Evolutionary conservation across 2,888 invertebrate genomes (phyloP).

Genomic region (Drosophila mimetica): DNA sequence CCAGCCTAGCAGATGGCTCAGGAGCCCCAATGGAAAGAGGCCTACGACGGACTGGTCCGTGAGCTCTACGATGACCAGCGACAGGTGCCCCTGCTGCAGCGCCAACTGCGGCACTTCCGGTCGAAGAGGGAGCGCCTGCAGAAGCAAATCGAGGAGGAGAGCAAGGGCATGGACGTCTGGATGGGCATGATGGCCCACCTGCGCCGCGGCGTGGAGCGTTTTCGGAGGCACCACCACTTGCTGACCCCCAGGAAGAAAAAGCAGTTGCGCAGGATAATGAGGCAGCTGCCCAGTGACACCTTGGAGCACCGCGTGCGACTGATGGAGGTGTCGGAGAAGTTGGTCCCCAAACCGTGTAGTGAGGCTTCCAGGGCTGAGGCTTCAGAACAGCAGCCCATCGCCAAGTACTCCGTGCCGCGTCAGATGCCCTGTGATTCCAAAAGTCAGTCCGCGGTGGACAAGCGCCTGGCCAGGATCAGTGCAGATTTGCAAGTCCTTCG

Average conservation of each 20-base stretch:
- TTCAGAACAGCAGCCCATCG: not conserved
- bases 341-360: slow-evolving; percentile 4
- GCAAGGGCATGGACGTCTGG: slow-evolving; percentile 4
- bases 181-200: slow-evolving; percentile 2
- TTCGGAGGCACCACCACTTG: not conserved
- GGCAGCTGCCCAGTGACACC: slow-evolving; percentile 11
- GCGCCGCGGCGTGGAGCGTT: slow-evolving; percentile 1
- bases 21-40: slow-evolving; percentile 27
- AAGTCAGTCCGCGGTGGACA: not conserved
- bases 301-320: slow-evolving; percentile 35
- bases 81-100: slow-evolving; percentile 1
- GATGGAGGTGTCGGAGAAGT: slow-evolving; percentile 43
- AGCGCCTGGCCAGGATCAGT: slow-evolving; percentile 13
- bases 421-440: slow-evolving; percentile 2
- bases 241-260: not conserved
- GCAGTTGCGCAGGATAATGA: slow-evolving; percentile 3
- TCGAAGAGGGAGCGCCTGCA: slow-evolving; percentile 1
- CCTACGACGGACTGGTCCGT: slow-evolving; percentile 1
- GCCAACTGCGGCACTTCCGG: slow-evolving; percentile 16
- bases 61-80: slow-evolving; percentile 13
- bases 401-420: not conserved
- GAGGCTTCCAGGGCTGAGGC: not conserved
- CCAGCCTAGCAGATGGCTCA: not conserved
- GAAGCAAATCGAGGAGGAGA: slow-evolving; percentile 11
- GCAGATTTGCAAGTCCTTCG: slow-evolving; percentile 3